Evolutionary conservation across 2,797 vertebrate species (phyloP).

Genomic region (Tokudaia tokunoshimensis): DNA sequence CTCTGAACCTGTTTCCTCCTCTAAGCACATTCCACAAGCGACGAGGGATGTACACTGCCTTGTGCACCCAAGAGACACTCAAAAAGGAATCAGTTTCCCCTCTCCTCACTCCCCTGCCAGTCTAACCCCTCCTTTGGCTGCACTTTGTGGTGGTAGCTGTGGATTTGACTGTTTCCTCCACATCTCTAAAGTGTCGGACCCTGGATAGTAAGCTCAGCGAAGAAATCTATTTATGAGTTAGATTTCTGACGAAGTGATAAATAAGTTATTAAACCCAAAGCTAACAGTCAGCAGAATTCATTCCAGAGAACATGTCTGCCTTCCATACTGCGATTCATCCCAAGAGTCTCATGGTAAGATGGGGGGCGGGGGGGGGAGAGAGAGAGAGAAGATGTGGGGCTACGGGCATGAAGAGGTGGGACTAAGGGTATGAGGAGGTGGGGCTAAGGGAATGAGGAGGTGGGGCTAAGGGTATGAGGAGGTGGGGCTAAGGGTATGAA

Average conservation of each 20-base stretch:
- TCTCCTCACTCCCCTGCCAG: not conserved
- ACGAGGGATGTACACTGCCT: not conserved
- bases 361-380: not conserved
- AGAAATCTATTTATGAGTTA: constrained; percentile 26
- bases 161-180: not conserved
- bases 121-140: not conserved
- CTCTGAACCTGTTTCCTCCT: not conserved
- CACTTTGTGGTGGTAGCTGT: not conserved
- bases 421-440: too few species aligned
- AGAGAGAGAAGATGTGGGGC: not conserved
- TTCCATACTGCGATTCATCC: not conserved
- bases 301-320: not conserved
- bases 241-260: not conserved
- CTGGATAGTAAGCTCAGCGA: constrained; percentile 24
- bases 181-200: not conserved
- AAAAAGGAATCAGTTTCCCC: not conserved
- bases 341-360: not conserved
- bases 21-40: not conserved
- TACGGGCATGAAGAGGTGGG: not conserved
- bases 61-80: not conserved
- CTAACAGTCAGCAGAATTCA: constrained; percentile 27
- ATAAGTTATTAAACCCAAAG: constrained; percentile 50
- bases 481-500: too few species aligned
- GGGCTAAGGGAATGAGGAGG: not conserved
- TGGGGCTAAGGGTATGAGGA: not conserved